Base-by-base conservation (phyloP, 2,113 vertebrate species). In the Malurus melanocephalus region DNA sequence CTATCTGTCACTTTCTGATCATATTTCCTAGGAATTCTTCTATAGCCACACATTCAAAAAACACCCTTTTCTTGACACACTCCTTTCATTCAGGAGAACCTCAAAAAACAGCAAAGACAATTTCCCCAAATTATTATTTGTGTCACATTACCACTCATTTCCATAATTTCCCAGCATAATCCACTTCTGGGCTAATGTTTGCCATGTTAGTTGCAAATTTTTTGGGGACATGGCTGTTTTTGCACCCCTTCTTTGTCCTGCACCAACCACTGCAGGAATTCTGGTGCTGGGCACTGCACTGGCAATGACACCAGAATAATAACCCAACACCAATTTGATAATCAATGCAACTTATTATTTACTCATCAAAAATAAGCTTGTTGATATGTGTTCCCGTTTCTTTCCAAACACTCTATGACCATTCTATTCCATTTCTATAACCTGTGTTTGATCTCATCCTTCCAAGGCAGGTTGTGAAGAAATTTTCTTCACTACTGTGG, bases 41-140 rank as follows among this genome's bases (percentile, higher is more conserved):
- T 10, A 14, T 24, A 60, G 16, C 28, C 23, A 55, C 22, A 32
- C 4, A 23, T 79, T 55, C 21, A 55, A 62, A 78, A 60, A 11
- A 0, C 16, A 38, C 1, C 1, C 17, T 35, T 49, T 85, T 74
- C 42, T 59, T 62, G 16, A 62, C 53, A 62, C 3, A 16, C 3
- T 64, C 18, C 23, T 56, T 85, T 62, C 11, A 42, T 57, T 32
- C 40, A 64, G 32, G 3, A 62, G 17, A 67, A 67, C 11, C 6
- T 33, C 13, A 59, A 46, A 67, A 71, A 0, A 0, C 13, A 35
- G 24, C 5, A 45, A 74, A 72, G 43, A 55, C 38, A 7, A 7
- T 43, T 67, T 85, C 28, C 11, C 17, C 55, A 17, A 75, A 57
- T 40, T 59, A 46, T 42, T 81, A 11, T 45, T 78, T 59, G 12